Conservation (phyloP, 2,888 invertebrate genomes). For the Bellardia pandia region DNA sequence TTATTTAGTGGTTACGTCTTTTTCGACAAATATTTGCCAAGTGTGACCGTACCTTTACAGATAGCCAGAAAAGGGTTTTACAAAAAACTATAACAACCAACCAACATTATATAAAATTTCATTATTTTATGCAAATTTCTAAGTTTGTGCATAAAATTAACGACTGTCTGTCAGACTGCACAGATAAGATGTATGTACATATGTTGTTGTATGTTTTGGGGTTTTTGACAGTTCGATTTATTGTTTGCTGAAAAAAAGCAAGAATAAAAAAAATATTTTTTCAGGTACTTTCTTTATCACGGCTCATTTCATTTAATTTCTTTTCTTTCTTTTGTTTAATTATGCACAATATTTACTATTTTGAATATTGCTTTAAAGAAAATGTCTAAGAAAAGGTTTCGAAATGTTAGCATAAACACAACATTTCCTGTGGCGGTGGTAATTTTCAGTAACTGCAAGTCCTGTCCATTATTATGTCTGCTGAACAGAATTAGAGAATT, state of each 20-base stretch:
- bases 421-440: constrained; percentile 47
- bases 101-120: constrained; percentile 21
- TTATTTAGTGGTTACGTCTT: too few species aligned
- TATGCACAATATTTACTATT: constrained; percentile 32
- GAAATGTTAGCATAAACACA: background rate
- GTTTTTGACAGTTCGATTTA: background rate
- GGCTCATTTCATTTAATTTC: constrained; percentile 6
- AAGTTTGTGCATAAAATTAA: background rate
- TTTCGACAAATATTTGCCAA: too few species aligned
- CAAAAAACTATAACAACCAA: background rate
- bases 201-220: constrained; percentile 5
- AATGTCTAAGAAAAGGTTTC: constrained; percentile 9
- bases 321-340: background rate
- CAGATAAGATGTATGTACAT: constrained; percentile 11
- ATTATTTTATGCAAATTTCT: constrained; percentile 55
- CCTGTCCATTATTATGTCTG: constrained; percentile 14
- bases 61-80: background rate
- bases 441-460: background rate
- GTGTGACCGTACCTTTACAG: too few species aligned
- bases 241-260: background rate
- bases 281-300: constrained; percentile 32
- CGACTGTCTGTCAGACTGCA: background rate
- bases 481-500: background rate
- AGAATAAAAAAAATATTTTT: background rate
- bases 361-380: constrained; percentile 21